Percentiles rank a stretch among this genome's conserved stretches.
Evolutionary conservation across 2,797 vertebrate species (phyloP).

Genomic region (Columba guinea): DNA sequence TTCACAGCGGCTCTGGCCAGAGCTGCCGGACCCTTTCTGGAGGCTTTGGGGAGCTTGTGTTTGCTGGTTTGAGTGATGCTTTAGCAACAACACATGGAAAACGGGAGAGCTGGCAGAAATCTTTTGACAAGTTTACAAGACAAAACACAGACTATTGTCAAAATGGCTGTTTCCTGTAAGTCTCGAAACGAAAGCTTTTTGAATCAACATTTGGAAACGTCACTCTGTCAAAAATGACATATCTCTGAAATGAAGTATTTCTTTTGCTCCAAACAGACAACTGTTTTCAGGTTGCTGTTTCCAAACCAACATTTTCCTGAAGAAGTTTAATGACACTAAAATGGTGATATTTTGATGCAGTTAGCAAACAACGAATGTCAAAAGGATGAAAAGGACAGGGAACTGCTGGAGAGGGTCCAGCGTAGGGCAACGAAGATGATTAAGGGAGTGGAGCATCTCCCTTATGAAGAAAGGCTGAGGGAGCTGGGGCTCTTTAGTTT

Average conservation of each 20-base stretch:
- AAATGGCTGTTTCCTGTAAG: neutral
- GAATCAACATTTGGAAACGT: constrained; percentile 22
- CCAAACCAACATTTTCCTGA: neutral
- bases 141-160: neutral
- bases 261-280: neutral
- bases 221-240: constrained; percentile 8
- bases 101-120: neutral
- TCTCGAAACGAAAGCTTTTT: neutral
- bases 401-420: no score
- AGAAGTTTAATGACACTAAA: neutral
- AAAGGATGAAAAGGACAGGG: neutral
- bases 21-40: neutral
- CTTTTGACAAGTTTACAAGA: neutral
- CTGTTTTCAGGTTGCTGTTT: neutral
- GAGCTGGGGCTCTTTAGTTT: no score
- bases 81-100: neutral
- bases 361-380: neutral
- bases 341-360: neutral
- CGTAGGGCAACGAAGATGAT: no score
- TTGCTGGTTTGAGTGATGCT: neutral
- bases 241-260: neutral
- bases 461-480: no score
- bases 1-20: neutral
- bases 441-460: no score
- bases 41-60: neutral